Base-by-base conservation (phyloP, 1,140 invertebrate species). In the Hycleus phaleratus region DNA sequence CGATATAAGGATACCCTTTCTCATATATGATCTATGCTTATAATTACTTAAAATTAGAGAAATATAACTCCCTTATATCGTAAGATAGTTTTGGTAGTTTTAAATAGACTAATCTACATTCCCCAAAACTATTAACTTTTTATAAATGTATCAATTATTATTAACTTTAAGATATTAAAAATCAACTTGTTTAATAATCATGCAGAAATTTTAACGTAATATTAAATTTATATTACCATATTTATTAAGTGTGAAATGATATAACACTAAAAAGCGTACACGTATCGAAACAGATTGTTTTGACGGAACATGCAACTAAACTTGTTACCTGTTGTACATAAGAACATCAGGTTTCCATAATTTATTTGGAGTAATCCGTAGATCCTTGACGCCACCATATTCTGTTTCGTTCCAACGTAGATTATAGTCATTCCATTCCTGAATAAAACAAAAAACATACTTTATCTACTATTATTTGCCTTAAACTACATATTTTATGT, bases 391-490 rank as follows among this genome's bases (percentile, higher is more conserved):
- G 51, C 93, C 93, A 44, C 94, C 95, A 76, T 93, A 98, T 71
- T 98, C 94, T 55, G 86, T 86, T 65, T 88, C 85, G 77, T 98
- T 95, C 97, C 97, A 99, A 74, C 89, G 85, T 71, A 99, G 82
- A 79, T 98, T 98, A 78, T 94, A 91, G 75, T 98, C 97, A 73
- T 93, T 95, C 97, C 97, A 99, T 80, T 95, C 93, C 94, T 97
- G 77, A 46, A 77, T 70, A 71, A 63, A 67, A 59, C 45, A 55
- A 46, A 55, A 39, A 45, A 10, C 38, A 47, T 24, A 46, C 45
- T 24, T 46, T 47, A 3, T n/a, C 10, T 42, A 42, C 3, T 10
- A 55, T 38, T 38, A 46, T 47, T 55, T 39, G 45, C 39, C 38
- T 38, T 6, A 18, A 18, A 18, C 18, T 18, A 18, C 18, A 18